Percentiles rank a stretch among this genome's conserved stretches.
Evolutionary conservation across 2,888 invertebrate species (phyloP).

Genomic region (Amphipyra tragopoginis): DNA sequence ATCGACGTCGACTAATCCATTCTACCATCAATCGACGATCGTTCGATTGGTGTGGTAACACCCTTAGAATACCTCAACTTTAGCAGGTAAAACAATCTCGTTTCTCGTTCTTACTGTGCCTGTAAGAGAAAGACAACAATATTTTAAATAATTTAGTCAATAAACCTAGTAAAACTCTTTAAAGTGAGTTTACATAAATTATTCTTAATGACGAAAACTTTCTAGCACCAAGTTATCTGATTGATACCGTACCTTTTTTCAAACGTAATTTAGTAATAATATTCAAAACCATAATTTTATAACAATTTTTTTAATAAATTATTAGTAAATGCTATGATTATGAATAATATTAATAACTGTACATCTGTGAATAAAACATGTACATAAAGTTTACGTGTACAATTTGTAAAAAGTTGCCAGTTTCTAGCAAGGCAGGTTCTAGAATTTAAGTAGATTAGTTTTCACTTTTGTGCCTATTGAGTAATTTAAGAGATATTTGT

Average conservation of each 20-base stretch:
- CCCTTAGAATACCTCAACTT: no score
- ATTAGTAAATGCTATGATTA: slow-evolving; percentile 2
- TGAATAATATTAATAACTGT: slow-evolving; percentile 6
- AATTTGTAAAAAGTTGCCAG: slow-evolving; percentile 53
- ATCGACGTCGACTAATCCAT: no score
- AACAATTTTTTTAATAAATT: background rate
- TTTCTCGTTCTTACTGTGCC: no score
- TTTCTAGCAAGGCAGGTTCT: slow-evolving; percentile 41
- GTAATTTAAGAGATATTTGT: slow-evolving; percentile 56
- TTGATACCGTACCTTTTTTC: background rate
- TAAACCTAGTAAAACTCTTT: no score
- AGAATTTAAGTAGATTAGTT: slow-evolving; percentile 55
- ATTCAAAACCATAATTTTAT: background rate
- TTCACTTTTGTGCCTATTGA: slow-evolving; percentile 63
- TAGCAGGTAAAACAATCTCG: no score
- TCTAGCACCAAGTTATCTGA: no score
- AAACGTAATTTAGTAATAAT: background rate
- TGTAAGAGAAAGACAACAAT: no score
- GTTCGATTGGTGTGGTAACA: no score
- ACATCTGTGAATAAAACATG: slow-evolving; percentile 47
- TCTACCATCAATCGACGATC: no score
- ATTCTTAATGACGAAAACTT: no score
- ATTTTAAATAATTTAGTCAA: no score
- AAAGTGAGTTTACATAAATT: no score
- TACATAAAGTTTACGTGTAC: slow-evolving; percentile 46